A percentile compares a stretch with the other conserved stretches of the same genome.
Conservation (phyloP, 2,797 vertebrate species). For the Aplochiton taeniatus region DNA sequence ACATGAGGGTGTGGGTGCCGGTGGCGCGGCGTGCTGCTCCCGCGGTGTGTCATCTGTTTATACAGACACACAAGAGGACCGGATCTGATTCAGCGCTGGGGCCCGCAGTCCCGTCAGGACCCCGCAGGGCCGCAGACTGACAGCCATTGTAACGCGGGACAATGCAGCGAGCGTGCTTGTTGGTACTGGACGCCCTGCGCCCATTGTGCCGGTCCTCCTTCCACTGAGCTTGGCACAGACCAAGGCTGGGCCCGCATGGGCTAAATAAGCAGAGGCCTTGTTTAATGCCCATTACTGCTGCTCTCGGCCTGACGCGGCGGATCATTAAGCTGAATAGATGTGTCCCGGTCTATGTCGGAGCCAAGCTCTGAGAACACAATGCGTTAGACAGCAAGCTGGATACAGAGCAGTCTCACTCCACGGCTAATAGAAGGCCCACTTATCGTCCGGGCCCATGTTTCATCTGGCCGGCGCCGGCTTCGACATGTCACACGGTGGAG, state of each 20-base stretch:
- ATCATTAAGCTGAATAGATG: conserved; percentile 50
- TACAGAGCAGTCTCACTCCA: conserved; percentile 13
- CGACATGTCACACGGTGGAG: conserved; percentile 26
- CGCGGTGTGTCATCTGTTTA: conserved; percentile 65
- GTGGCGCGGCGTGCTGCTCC: conserved; percentile 39
- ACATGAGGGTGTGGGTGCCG: conserved; percentile 37
- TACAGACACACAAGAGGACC: conserved; percentile 64
- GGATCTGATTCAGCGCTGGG: conserved; percentile 68
- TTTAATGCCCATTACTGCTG: conserved; percentile 52
- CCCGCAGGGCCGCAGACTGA: conserved; percentile 19
- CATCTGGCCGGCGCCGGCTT: conserved; percentile 27
- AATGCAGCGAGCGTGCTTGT: conserved; percentile 53
- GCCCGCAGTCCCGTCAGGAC: conserved; percentile 39
- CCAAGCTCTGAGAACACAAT: conserved; percentile 34
- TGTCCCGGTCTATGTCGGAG: conserved; percentile 31
- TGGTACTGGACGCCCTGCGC: conserved; percentile 43
- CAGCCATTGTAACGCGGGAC: conserved; percentile 58
- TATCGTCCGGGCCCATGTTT: conserved; percentile 31
- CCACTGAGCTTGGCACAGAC: conserved; percentile 28
- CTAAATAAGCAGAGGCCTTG: conserved; percentile 52
- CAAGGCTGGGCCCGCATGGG: conserved; percentile 30
- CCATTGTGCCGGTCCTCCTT: conserved; percentile 42
- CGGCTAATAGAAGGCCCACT: conserved; percentile 35
- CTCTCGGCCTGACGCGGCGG: conserved; percentile 30
- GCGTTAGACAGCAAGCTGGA: conserved; percentile 40